Conservation (phyloP, 1,140 invertebrate genomes). For the Ceratitis capitata region DNA sequence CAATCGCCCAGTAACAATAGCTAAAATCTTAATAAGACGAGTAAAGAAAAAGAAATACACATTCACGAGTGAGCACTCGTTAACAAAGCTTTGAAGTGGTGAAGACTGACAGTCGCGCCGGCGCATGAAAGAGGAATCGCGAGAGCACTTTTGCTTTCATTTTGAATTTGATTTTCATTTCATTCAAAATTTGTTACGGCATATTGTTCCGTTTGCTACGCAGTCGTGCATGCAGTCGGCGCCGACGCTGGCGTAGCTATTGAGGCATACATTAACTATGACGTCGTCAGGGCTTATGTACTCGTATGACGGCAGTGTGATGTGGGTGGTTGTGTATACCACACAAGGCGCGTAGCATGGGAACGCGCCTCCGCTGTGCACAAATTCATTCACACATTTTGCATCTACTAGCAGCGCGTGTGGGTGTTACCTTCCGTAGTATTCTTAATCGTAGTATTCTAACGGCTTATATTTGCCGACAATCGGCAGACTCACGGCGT, state of each 20-base stretch:
- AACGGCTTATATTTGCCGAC: neutral
- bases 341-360: neutral
- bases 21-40: neutral
- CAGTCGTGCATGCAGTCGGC: conserved; percentile 22
- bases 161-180: conserved; percentile 31
- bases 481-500: neutral
- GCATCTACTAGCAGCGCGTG: neutral
- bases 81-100: neutral
- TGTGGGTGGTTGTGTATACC: neutral
- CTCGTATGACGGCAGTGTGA: no score
- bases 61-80: neutral
- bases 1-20: neutral
- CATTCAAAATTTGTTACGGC: conserved; percentile 38
- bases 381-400: neutral
- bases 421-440: neutral
- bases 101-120: neutral
- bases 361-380: neutral
- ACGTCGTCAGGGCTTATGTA: neutral
- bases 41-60: neutral
- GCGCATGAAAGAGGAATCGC: neutral
- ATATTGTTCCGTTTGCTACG: conserved; percentile 2
- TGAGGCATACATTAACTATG: neutral
- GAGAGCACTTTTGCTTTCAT: conserved; percentile 40
- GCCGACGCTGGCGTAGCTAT: neutral
- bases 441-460: neutral